Percentiles rank a stretch among this genome's conserved stretches.
phyloP scores from a whole-genome alignment of 2,113 vertebrate species.

The Vulpes vulpes region DNA sequence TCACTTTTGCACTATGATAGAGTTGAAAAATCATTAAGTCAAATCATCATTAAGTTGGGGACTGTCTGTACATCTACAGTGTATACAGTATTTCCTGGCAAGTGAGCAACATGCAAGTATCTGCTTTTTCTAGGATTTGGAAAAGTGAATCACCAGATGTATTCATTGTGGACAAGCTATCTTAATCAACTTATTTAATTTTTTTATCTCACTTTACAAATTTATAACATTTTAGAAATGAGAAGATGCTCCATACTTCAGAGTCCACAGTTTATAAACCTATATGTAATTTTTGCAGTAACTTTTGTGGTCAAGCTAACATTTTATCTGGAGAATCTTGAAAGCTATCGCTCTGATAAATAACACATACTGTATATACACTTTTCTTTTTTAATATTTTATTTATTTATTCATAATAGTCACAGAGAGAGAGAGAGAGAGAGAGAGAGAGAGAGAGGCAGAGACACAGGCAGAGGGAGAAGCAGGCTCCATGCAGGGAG shows the following conservation, averaged over 20 bases:
- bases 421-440: too few species aligned
- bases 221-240: neutral
- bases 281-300: neutral
- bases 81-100: accelerated
- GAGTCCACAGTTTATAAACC: neutral
- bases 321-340: neutral
- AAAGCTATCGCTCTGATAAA: neutral
- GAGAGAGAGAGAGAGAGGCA: too few species aligned
- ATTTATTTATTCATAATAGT: too few species aligned
- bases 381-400: neutral
- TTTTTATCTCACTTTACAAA: neutral
- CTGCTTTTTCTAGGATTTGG: neutral
- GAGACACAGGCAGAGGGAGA: too few species aligned
- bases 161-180: neutral
- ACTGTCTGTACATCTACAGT: neutral
- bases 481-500: too few species aligned
- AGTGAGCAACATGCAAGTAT: neutral
- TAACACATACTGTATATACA: neutral
- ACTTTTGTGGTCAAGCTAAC: neutral
- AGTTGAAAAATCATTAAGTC: neutral
- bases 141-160: neutral
- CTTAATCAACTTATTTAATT: neutral
- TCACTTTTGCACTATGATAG: neutral
- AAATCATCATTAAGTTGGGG: neutral
- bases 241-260: neutral